Percentiles rank a stretch among this genome's conserved stretches.
Conservation (phyloP, 2,113 vertebrate species). For the Toxostoma redivivum region DNA sequence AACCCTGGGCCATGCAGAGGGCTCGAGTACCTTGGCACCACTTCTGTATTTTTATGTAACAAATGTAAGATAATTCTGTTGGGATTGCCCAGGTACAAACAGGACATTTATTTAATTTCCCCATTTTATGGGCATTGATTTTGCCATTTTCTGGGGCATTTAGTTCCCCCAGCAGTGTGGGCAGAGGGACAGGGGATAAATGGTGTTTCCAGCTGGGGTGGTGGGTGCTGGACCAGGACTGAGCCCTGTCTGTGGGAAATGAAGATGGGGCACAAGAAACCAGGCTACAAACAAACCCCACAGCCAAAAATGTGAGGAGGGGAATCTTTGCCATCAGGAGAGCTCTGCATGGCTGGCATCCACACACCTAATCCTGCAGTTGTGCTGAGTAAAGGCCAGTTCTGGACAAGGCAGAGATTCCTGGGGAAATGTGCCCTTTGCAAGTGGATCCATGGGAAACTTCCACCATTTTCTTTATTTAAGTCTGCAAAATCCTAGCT, state of each 20-base stretch:
- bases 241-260: not conserved
- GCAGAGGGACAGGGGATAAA: not conserved
- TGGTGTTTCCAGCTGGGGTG: not conserved
- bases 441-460: not conserved
- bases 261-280: not conserved
- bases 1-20: not conserved
- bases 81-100: not conserved
- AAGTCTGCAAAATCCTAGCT: not conserved
- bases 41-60: not conserved
- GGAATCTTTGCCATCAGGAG: not conserved
- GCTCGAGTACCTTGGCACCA: fast-evolving
- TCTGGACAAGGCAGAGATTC: not conserved
- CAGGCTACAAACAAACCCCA: not conserved
- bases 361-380: not conserved
- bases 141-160: not conserved
- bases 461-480: not conserved
- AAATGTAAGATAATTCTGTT: not conserved
- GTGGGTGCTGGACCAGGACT: not conserved
- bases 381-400: not conserved
- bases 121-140: not conserved
- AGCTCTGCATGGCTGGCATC: not conserved
- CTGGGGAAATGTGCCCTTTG: not conserved
- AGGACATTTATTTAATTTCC: not conserved
- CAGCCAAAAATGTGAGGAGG: not conserved
- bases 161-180: not conserved